Base-by-base conservation (phyloP, 2,888 invertebrate genomes). In the Scaptomyza polygonia region DNA sequence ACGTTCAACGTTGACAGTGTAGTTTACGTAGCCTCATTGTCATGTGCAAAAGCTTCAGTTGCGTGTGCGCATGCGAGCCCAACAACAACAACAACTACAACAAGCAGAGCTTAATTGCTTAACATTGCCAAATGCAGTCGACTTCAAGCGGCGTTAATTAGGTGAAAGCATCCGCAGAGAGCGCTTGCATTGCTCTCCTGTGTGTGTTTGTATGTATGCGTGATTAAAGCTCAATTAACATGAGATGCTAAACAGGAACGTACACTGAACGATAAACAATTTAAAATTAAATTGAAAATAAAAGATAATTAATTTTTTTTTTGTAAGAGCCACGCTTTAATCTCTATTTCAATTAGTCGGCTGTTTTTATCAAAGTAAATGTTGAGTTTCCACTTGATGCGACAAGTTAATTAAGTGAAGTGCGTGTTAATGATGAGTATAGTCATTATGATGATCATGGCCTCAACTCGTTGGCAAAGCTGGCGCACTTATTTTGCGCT, bases 401-500 rank as follows among this genome's bases (percentile, higher is more conserved):
- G 18, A 30, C 47, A 18, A 54, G 48, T 52, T 64, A 51, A 64
- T 70, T 64, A 73, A 63, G 53, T 49, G 42, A 56, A 57, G 67
- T 30, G 12, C 70, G 70, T 69, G 69, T 64, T 74, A 64, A 68
- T 58, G 55, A 49, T 65, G 74, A 64, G 58, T 52, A 67, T 51
- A 54, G 14, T 72, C 67, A 62, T 45, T 62, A 11, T 53, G 58
- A 49, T 54, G 55, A 70, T 65, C 45, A 55, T 54, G 73, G 44
- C 47, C 30, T 55, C 30, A 43, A 51, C 56, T 44, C 49, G 62
- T 62, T 63, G 53, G 70, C 58, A 48, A 48, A 51, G 59, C 69
- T 65, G 51, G 61, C 63, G 44, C 67, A 75, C 74, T 70, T 66
- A 75, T 84, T 81, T 84, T 72, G 87, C 85, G 79, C 87, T 84